Conservation (phyloP, 2,113 vertebrate genomes). For the Xerus inauris region DNA sequence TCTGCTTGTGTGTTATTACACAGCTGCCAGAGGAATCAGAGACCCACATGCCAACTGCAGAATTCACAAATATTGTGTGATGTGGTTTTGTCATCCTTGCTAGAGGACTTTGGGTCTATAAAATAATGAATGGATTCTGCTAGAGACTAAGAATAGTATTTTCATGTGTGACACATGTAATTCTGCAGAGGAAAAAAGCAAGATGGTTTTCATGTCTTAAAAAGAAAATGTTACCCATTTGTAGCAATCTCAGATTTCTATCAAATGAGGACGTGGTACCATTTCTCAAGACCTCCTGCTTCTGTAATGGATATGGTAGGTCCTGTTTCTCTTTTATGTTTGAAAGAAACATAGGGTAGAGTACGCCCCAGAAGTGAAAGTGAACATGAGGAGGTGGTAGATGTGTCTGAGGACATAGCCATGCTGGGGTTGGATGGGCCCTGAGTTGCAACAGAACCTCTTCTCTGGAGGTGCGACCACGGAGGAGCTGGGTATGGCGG, state of each 20-base stretch:
- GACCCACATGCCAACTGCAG: constrained; percentile 5
- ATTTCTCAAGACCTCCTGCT: background rate
- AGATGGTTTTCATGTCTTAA: background rate
- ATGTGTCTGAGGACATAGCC: background rate
- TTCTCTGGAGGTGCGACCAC: background rate
- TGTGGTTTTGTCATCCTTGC: constrained; percentile 66
- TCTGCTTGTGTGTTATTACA: constrained; percentile 21
- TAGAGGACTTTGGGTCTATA: constrained; percentile 47
- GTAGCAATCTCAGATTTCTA: background rate
- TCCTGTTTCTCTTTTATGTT: background rate
- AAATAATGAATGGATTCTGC: constrained; percentile 67
- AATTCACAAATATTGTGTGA: background rate
- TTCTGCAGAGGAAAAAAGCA: background rate
- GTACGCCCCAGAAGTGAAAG: background rate
- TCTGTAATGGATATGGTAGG: background rate
- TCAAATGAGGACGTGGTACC: background rate
- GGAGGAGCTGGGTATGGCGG: background rate
- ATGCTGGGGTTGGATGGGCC: background rate
- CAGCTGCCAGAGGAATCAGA: constrained; percentile 68
- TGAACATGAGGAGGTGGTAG: accelerated
- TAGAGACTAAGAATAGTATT: constrained; percentile 65
- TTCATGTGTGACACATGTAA: constrained; percentile 58
- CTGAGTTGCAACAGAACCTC: background rate
- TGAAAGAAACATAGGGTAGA: background rate
- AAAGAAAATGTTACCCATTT: background rate